Base-by-base conservation (phyloP, 2,113 vertebrate genomes). In the Lamprotornis superbus region DNA sequence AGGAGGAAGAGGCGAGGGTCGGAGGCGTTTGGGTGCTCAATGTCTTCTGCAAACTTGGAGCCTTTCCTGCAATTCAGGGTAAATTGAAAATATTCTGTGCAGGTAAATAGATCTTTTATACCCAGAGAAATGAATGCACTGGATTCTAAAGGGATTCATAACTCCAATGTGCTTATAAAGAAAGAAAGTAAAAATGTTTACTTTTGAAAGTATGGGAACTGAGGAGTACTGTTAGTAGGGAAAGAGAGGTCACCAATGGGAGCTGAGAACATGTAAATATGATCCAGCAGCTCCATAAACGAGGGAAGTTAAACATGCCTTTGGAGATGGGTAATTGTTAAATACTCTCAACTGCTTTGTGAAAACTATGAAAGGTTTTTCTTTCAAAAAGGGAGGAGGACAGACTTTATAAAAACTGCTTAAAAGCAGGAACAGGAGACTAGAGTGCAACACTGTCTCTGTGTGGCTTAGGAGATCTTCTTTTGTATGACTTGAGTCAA, bases 131-230 rank as follows among this genome's bases (percentile, higher is more conserved):
- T 49, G 20, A 80, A 94, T 83, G 44, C 75, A 27, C 11, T 69
- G 13, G 28, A 80, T 87, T 90, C 78, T 92, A 71, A 91, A 75
- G 35, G 73, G 71, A 81, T 92, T 90, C 67, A 77, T 90, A 71
- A 47, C 59, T 95, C 37, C 55, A 74, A 2, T 80, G 39, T 44
- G 63, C 50, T 86, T 90, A 55, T 53, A 59, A 37, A 37, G n/a
- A 80, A 87, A 69, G 71, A 70, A 88, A 95, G 75, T 59, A 67
- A 88, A 85, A 96, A 91, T 92, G 90, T 90, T 96, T 96, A 91
- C 84, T 94, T 88, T 77, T 52, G 27, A 50, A 90, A 88, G 55
- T 67, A 19, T 63, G 59, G 47, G 85, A 92, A 52, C 20, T 63
- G 67, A 59, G 74, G 28, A 94, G 67, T 28, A 4, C 15, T 39